These are phyloP conservation scores for Aphaenogaster rudis DNA, from an alignment of 1,140 invertebrate genomes.

Conservation along the genomic window DNA sequence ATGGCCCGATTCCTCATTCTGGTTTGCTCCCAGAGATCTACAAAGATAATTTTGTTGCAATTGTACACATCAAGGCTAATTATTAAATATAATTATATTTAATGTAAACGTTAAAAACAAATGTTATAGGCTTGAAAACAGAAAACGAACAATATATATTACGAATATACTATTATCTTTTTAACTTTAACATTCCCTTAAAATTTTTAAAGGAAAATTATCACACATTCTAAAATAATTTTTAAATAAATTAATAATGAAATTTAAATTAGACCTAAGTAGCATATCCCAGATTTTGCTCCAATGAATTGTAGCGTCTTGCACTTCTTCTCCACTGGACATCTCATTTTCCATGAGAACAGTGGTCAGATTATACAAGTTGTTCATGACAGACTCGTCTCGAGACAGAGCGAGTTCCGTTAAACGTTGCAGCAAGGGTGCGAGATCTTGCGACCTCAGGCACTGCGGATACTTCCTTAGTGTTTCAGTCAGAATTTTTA, in stretches of 20 bases:
- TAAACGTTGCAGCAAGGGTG: constrained; percentile 81
- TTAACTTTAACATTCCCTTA: too few relatives aligned
- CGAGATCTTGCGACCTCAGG: constrained; percentile 80
- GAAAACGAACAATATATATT: not conserved
- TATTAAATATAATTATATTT: not conserved
- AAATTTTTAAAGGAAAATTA: not conserved
- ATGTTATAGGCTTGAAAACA: not conserved
- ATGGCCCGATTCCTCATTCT: constrained; percentile 83
- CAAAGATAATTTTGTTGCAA: constrained; percentile 53
- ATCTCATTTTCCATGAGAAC: constrained; percentile 79
- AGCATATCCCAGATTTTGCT: constrained; percentile 84
- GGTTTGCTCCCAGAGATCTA: constrained; percentile 78
- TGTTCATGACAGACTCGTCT: constrained; percentile 79
- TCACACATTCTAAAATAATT: not conserved
- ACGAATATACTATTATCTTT: too few relatives aligned
- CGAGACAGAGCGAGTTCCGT: constrained; percentile 80
- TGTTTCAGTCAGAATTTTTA: constrained; percentile 78
- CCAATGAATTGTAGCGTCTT: constrained; percentile 79
- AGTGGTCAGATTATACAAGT: constrained; percentile 81
- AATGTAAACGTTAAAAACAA: not conserved
- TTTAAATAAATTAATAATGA: not conserved
- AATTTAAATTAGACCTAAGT: constrained; percentile 79
- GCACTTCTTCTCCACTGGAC: constrained; percentile 56
- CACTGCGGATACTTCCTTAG: constrained; percentile 84
- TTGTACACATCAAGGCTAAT: not conserved